Base-by-base conservation (phyloP, 2,888 invertebrate genomes). In the Caenorhabditis uteleia region DNA sequence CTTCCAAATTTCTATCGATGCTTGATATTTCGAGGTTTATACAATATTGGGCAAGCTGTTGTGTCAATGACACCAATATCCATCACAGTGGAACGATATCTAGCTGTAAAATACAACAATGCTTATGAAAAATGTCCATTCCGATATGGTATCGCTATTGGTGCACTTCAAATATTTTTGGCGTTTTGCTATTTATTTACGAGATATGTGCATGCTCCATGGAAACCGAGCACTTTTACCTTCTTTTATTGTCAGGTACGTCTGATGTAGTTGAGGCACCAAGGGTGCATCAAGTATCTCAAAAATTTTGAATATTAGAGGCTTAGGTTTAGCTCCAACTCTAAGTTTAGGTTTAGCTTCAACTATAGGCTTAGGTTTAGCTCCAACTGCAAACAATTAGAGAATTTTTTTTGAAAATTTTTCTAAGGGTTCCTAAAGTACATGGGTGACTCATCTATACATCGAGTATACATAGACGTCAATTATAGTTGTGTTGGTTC, bases 51-150 rank as follows among this genome's bases (percentile, higher is more conserved):
- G 18, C 44, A 50, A 10, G 50, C 57, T 10, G 25, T 57, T 23
- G 49, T 50, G 18, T 57, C 57, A 27, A 57, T 57, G 57, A 50
- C 45, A 23, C 50, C 57, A 25, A 20, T 50, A 1, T 21, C 49
- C 4, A 26, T 57, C 26, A 50, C 50, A 16, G 18, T 57, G 14
- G 57, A 57, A 31, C 34, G 57, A 39, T 21, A 44, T 20, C 31
- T 21, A 4, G 49, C 57, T 5, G 45, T 33, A n/a, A 1, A 0
- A 2, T 40, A 34, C 23, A 50, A 49, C 2, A 4, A 14, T 2
- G 1, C 34, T n/a, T 57, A 57, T 33, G 57, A 57, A 18, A 14
- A 57, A 29, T 57, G 57, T 23, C n/a, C 16, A 18, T 14, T 23
- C 5, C 14, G 7, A 8, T 57, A 33, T 18, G 57, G 57, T 8